Base-by-base conservation (phyloP, 2,888 invertebrate genomes). In the Flabesymbios commensalis region DNA sequence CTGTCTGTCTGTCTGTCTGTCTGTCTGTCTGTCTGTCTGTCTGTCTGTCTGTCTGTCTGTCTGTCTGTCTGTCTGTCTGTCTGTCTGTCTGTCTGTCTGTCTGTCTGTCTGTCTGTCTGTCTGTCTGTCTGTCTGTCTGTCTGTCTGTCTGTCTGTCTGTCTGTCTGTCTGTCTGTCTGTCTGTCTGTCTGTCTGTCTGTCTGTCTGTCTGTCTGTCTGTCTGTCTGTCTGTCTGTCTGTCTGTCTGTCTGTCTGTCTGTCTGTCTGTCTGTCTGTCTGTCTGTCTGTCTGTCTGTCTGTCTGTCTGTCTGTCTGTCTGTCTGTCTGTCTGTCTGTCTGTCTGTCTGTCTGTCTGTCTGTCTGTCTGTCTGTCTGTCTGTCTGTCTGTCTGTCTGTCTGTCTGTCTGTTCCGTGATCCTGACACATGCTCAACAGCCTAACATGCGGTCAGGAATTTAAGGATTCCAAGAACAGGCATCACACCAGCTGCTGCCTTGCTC, bases 321-420 rank as follows among this genome's bases (percentile, higher is more conserved):
- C 57, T 57, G 52, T 57, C 52, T 61, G 51, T 64, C 43, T 54
- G 55, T 64, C 56, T 51, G 60, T 57, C 49, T 60, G 60, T 60
- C 56, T 60, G 56, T 57, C 52, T 65, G 56, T 59, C 49, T 64
- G 57, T 64, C 42, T 58, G 52, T 53, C 57, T 59, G 60, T 53
- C 60, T 59, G 61, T 64, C 45, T 57, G 60, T 64, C 60, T 57
- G 42, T 63, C 48, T 61, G 54, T 66, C 51, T 66, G 48, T 64
- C 51, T 65, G 61, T 61, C 51, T 63, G 57, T 61, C 52, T 64
- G 53, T 63, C 53, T 61, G 57, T 64, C 49, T 56, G 52, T 57
- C 51, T 48, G 54, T 48, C 56, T 43, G 59, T 45, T 24, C 22
- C 14, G 7, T 28, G 14, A 31, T n/a, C n/a, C n/a, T n/a, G n/a